phyloP scores from a whole-genome alignment of 2,888 invertebrate species.

The Adineta ricciae region DNA sequence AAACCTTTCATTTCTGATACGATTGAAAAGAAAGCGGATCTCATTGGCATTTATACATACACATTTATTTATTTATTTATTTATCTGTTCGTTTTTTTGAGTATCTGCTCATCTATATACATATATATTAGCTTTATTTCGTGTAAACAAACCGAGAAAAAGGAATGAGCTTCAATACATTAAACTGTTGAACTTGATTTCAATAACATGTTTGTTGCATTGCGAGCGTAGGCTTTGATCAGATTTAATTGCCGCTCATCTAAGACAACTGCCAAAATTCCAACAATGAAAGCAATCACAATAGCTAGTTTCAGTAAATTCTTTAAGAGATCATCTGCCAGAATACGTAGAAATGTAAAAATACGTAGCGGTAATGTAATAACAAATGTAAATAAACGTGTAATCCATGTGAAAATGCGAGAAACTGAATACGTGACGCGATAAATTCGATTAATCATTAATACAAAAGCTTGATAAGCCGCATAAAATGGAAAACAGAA shows the following conservation, averaged over 20 bases:
- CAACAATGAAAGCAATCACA: not conserved
- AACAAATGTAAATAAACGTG: not conserved
- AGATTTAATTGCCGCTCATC: not conserved
- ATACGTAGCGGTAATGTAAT: not conserved
- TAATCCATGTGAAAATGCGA: not conserved
- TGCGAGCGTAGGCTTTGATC: not conserved
- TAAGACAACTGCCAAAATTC: not conserved
- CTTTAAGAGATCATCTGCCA: not conserved
- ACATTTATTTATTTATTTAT: not conserved
- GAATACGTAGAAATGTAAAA: not conserved
- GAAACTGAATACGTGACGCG: not conserved
- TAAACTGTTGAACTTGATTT: not conserved
- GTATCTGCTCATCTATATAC: not conserved
- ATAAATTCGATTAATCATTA: slow-evolving; percentile 1
- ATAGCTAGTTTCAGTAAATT: not conserved
- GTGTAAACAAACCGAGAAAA: not conserved
- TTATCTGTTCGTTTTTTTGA: not conserved
- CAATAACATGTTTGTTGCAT: not conserved
- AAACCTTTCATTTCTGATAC: not conserved
- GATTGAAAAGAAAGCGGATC: not conserved
- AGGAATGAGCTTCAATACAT: not conserved
- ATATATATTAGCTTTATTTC: not conserved
- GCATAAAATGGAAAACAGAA: not conserved
- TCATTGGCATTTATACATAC: not conserved
- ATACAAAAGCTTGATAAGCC: not conserved